Evolutionary conservation across 1,140 invertebrate species (phyloP).

Genomic region (Aphelenchoides besseyi): DNA sequence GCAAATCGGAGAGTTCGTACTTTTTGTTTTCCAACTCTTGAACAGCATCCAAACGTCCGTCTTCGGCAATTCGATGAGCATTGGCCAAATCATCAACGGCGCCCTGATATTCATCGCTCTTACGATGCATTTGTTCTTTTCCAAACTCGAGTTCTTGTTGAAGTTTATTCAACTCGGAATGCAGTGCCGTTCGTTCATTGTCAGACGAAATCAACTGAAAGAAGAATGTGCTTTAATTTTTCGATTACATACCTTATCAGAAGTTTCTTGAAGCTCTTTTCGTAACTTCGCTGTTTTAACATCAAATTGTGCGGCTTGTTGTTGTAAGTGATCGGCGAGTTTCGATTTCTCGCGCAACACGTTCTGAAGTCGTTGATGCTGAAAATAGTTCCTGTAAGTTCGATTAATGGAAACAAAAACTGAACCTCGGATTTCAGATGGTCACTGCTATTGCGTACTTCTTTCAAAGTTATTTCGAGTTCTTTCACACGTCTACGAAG

Average conservation of each 20-base stretch:
- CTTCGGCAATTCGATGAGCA: slow-evolving; percentile 55
- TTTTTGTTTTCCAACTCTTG: slow-evolving; percentile 60
- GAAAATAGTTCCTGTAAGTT: slow-evolving; percentile 37
- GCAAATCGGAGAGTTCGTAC: slow-evolving; percentile 56
- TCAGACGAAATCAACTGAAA: slow-evolving; percentile 56
- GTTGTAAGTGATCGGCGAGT: slow-evolving; percentile 56
- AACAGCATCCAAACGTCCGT: slow-evolving; percentile 55
- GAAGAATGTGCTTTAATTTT: not conserved
- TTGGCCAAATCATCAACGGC: slow-evolving; percentile 58
- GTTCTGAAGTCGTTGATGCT: slow-evolving; percentile 56
- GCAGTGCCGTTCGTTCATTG: slow-evolving; percentile 52
- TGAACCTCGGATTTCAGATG: slow-evolving; percentile 52
- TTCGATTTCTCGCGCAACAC: slow-evolving; percentile 58
- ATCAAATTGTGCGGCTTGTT: slow-evolving; percentile 55
- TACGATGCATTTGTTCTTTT: slow-evolving; percentile 60
- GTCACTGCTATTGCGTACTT: slow-evolving; percentile 41
- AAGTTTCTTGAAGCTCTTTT: slow-evolving; percentile 55
- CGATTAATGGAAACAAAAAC: not conserved
- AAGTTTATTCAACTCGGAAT: slow-evolving; percentile 44
- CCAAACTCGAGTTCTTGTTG: slow-evolving; percentile 61
- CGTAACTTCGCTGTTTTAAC: slow-evolving; percentile 54
- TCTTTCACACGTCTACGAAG: slow-evolving; percentile 45
- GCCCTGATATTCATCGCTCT: slow-evolving; percentile 60
- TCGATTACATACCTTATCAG: slow-evolving; percentile 54
- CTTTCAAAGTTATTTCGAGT: slow-evolving; percentile 48